Percentiles rank a stretch among this genome's conserved stretches.
Conservation (phyloP, 2,797 vertebrate species). For the Erpetoichthys calabaricus region DNA sequence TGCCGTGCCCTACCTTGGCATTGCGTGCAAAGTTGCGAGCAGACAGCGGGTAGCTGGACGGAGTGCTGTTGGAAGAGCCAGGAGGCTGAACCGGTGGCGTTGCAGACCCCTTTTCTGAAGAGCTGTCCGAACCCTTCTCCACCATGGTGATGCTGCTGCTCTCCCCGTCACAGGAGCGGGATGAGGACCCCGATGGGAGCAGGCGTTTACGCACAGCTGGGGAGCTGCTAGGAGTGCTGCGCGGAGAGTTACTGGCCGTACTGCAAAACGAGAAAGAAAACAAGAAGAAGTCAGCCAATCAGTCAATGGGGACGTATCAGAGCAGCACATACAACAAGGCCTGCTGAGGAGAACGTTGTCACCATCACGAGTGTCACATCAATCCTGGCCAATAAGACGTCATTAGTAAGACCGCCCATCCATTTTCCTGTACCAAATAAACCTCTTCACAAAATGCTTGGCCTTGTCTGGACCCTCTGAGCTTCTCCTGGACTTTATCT, state of each 20-base stretch:
- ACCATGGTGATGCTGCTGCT: conserved; percentile 38
- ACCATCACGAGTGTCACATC: too few species aligned
- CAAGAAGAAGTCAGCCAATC: background rate
- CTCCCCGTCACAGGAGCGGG: conserved; percentile 45
- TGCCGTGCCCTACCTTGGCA: conserved; percentile 53
- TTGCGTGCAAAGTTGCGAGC: conserved; percentile 71
- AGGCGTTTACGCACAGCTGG: conserved; percentile 71
- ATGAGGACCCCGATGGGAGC: conserved; percentile 40
- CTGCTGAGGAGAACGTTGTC: too few species aligned
- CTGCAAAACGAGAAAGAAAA: conserved; percentile 30
- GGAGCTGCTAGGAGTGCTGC: conserved; percentile 75
- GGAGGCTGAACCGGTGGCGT: conserved; percentile 16
- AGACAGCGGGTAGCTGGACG: conserved; percentile 60
- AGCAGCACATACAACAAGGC: too few species aligned
- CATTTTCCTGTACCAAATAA: too few species aligned
- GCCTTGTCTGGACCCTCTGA: too few species aligned
- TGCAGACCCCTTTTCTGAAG: conserved; percentile 30
- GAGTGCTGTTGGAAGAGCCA: conserved; percentile 33
- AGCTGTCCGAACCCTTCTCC: conserved; percentile 31
- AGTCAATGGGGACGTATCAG: too few species aligned
- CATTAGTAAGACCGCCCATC: too few species aligned
- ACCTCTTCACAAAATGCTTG: too few species aligned
- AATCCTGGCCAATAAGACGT: too few species aligned
- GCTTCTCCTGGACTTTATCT: too few species aligned
- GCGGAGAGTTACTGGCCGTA: conserved; percentile 75